A percentile compares a stretch with the other conserved stretches of the same genome.
phyloP scores from a whole-genome alignment of 2,797 vertebrate genomes.

The Myotis myotis region DNA sequence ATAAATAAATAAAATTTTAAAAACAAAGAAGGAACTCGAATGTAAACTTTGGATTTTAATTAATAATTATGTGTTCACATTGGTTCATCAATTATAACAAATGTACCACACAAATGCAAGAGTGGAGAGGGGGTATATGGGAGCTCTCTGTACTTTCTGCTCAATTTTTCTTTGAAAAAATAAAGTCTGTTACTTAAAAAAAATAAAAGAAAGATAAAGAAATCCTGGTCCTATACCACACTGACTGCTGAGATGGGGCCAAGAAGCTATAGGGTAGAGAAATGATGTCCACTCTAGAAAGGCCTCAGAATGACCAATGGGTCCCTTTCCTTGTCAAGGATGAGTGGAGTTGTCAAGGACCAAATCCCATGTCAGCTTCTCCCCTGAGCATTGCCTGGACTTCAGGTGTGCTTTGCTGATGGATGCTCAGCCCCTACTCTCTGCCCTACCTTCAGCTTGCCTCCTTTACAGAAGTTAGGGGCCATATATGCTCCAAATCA shows the following conservation, averaged over 20 bases:
- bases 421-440: neutral
- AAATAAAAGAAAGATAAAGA: neutral
- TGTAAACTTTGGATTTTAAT: neutral
- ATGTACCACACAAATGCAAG: neutral
- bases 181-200: neutral
- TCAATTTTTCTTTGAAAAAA: constrained; percentile 19
- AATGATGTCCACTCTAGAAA: neutral
- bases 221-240: neutral
- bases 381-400: neutral
- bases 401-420: neutral
- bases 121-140: neutral
- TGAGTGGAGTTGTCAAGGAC: neutral
- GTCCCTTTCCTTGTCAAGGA: neutral
- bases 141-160: neutral
- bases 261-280: neutral
- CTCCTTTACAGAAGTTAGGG: constrained; percentile 29
- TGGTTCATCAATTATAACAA: neutral
- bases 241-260: neutral
- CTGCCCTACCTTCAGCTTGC: neutral
- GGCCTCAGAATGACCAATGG: neutral
- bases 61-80: neutral
- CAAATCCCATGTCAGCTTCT: neutral
- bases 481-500: neutral
- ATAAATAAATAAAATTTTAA: neutral
- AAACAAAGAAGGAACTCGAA: neutral